Evolutionary conservation across 2,113 vertebrate genomes (phyloP), one percentile per base, ranked within the genome.

Genomic region (Platanista minor): DNA sequence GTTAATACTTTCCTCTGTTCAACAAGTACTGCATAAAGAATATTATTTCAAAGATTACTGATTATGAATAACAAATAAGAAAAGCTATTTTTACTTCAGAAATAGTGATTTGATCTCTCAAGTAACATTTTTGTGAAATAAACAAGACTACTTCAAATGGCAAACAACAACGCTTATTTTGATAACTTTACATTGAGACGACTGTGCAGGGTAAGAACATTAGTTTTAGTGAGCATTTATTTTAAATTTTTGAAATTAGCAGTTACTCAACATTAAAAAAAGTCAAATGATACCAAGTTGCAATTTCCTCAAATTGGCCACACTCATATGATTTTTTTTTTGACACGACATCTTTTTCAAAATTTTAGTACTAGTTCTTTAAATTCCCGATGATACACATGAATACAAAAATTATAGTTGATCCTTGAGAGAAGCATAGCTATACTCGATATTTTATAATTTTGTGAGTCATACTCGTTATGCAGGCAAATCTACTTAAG

Each of bases 201-300:
- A 36, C 13, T 36, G 6, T 39, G 6, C 6, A 62, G 18, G 13
- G 6, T 71, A 87, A 90, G 54, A 20, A 66, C 29, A 39, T 75
- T 81, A 71, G 31, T 66, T 84, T 96, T 72, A 57, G 41, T 83
- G 33, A 90, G 3, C 7, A 94, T 85, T 90, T 74, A 72, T 54
- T 93, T 96, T 33, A 87, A 95, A 77, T 52, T 92, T 96, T 95
- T 72, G n/a, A 96, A 92, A 89, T 87, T 69, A 85, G 36, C 25
- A 84, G 11, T 90, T 78, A 94, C 12, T 94, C 21, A 72, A 57
- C 13, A 74, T 80, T 12, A 15, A n/a, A 61, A 43, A 77, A 90
- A 78, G 11, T 43, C 6, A 81, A 41, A 91, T n/a, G 23, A 92
- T 33, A 67, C 29, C n/a, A 87, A 75, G 15, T 61, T 92, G 92